Evolutionary conservation across 2,888 invertebrate genomes (phyloP), one percentile per base, ranked within the genome.

Genomic region (Asteroscopus sphinx): DNA sequence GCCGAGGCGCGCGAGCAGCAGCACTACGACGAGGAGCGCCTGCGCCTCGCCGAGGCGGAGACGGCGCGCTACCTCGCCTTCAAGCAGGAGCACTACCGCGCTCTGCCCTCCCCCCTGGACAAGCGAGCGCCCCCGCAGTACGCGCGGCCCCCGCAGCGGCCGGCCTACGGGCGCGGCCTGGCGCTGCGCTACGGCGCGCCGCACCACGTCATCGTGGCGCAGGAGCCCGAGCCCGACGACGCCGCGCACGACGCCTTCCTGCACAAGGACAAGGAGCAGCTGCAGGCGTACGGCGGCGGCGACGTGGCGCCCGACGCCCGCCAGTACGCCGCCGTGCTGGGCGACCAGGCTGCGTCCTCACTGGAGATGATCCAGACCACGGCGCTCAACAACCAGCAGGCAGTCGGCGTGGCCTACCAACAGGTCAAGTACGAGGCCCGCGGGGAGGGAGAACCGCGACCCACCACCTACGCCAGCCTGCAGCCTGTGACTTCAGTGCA

Each of bases 401-500:
- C 86, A 64, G 89, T 88, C 44, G 86, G 94, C 59, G 82, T 91
- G 35, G 84, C 92, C 54, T 95, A 92, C 62, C 92, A 91, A 68
- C 93, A 82, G 58, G 88, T 91, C 42, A 95, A 92, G 74, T 95
- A 95, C 82, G 88, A 95, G 85, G 72, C 92, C 70, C 88, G 95
- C 59, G 81, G 78, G 28, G 83, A 94, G 64, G 81, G 85, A 15
- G 86, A 91, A 59, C 86, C 86, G 35, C 87, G 90, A n/a, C 82
- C 88, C 35, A 88, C 83, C 39, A 96, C 95, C 16, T 96, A 96
- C 75, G 96, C 96, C 0, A 96, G 95, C 68, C 85, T 96, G 63
- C 96, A 96, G 80, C 96, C 96, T 0, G 96, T 96, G 1, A 94
- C 95, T 3, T 92, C 95, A 7, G 88, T 95, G 15, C 92, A 86